These are phyloP conservation scores for Nasonia longicornis DNA, from an alignment of 1,140 invertebrate species.

Conservation along the genomic window DNA sequence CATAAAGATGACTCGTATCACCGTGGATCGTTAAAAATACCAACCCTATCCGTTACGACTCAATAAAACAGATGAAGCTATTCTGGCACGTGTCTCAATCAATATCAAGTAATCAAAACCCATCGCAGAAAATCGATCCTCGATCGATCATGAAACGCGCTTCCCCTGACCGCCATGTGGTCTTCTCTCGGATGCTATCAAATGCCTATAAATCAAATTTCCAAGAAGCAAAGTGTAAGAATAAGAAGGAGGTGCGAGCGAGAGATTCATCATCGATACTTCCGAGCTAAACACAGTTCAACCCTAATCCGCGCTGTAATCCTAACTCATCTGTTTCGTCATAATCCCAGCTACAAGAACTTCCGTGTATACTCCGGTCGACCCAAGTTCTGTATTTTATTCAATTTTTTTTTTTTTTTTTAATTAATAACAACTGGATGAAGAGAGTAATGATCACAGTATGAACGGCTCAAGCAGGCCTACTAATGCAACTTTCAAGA, in stretches of 20 bases:
- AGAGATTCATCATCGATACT: conserved; percentile 13
- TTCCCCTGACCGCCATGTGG: neutral
- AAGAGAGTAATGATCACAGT: no score
- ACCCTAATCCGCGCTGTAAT: conserved; percentile 28
- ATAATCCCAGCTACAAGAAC: conserved; percentile 47
- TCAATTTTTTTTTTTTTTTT: no score
- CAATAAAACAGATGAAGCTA: neutral
- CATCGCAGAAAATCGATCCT: neutral
- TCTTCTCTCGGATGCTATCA: neutral
- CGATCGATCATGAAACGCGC: conserved; percentile 8
- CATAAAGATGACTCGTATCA: no score
- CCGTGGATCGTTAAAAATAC: no score
- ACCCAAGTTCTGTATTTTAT: no score
- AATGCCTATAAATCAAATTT: conserved; percentile 12
- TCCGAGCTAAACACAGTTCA: neutral
- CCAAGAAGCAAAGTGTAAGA: neutral
- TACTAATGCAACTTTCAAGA: no score
- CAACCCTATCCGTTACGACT: neutral
- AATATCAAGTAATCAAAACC: conserved; percentile 12
- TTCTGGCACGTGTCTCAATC: neutral
- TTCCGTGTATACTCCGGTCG: conserved; percentile 25
- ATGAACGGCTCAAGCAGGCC: no score
- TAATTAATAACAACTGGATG: no score
- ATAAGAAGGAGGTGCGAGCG: neutral
- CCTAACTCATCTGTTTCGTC: conserved; percentile 23